These are phyloP conservation scores for Hyppa rectilinea DNA, from an alignment of 2,888 invertebrate genomes.

Conservation along the genomic window DNA sequence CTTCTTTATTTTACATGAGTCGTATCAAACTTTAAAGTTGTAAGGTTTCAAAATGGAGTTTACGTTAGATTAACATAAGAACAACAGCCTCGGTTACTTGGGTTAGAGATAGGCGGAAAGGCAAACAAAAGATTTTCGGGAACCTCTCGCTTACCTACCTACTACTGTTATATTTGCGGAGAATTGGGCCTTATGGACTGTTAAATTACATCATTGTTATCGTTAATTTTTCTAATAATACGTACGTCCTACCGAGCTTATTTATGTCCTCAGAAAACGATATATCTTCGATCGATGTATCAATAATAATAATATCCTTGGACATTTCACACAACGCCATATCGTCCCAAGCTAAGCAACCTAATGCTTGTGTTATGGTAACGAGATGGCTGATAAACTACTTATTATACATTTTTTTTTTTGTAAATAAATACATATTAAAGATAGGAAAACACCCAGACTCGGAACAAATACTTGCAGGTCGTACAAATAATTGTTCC, in stretches of 20 bases:
- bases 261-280: not conserved
- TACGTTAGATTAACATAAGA: constrained; percentile 47
- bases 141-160: constrained; percentile 5
- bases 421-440: too few relatives aligned
- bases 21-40: constrained; percentile 36
- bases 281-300: too few relatives aligned
- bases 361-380: too few relatives aligned
- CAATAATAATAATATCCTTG: too few relatives aligned
- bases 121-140: constrained; percentile 38
- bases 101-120: constrained; percentile 27
- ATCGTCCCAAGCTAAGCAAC: too few relatives aligned
- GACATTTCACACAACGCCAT: too few relatives aligned
- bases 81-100: constrained; percentile 31
- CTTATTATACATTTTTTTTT: too few relatives aligned
- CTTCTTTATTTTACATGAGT: constrained; percentile 40
- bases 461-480: too few relatives aligned
- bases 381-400: too few relatives aligned
- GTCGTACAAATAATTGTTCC: too few relatives aligned
- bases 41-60: constrained; percentile 45
- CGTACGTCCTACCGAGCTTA: not conserved
- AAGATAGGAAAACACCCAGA: too few relatives aligned
- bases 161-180: constrained; percentile 12
- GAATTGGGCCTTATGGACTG: constrained; percentile 18
- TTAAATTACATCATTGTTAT: constrained; percentile 12
- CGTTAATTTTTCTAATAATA: not conserved